Percentiles rank a stretch among this genome's conserved stretches.
These are phyloP conservation scores for Cotesia glomerata DNA, from an alignment of 1,140 invertebrate species.

Conservation along the genomic window DNA sequence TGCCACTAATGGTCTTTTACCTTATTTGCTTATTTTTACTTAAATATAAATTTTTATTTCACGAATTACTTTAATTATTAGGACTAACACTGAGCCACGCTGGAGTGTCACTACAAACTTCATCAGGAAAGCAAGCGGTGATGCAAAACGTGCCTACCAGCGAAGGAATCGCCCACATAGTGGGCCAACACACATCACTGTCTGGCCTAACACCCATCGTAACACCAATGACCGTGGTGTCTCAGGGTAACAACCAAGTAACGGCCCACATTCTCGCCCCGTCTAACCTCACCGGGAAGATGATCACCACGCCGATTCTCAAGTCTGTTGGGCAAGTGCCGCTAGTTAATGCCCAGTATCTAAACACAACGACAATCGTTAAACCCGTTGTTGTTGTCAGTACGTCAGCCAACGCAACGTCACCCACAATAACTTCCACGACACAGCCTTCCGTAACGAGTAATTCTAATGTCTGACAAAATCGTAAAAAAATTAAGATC, in stretches of 20 bases:
- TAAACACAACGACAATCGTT: conserved; percentile 61
- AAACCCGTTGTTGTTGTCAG: conserved; percentile 62
- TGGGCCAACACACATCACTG: conserved; percentile 56
- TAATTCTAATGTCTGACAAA: conserved; percentile 60
- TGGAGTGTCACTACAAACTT: conserved; percentile 56
- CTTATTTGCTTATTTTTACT: not conserved
- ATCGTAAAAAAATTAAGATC: conserved; percentile 43
- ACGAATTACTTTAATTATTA: conserved; percentile 23
- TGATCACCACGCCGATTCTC: conserved; percentile 59
- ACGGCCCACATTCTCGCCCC: conserved; percentile 59
- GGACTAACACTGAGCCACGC: conserved; percentile 59
- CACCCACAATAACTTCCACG: conserved; percentile 48
- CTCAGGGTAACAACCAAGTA: conserved; percentile 58
- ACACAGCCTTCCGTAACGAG: conserved; percentile 52
- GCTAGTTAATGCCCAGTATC: conserved; percentile 62
- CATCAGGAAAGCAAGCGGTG: conserved; percentile 47
- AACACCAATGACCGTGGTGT: conserved; percentile 62
- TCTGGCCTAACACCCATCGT: conserved; percentile 60
- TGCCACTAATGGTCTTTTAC: too few species aligned
- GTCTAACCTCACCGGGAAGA: conserved; percentile 58
- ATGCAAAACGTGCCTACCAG: conserved; percentile 56
- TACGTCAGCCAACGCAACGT: conserved; percentile 47
- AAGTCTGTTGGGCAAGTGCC: conserved; percentile 61
- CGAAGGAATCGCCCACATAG: conserved; percentile 60
- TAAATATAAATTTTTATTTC: too few species aligned